Base-by-base conservation (phyloP, 2,888 invertebrate species). In the Ecdyonurus torrentis region DNA sequence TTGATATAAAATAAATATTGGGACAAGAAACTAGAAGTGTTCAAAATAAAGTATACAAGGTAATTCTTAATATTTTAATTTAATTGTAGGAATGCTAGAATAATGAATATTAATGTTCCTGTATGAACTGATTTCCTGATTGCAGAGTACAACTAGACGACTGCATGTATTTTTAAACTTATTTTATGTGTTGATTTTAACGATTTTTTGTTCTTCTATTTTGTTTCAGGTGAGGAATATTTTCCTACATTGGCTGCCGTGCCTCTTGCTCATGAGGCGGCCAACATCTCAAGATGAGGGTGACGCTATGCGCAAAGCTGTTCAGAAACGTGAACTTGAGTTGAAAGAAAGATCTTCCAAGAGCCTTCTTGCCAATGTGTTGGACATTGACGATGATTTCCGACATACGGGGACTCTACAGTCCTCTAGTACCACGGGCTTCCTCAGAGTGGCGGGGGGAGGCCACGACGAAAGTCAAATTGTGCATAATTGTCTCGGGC, bases 341-440 rank as follows among this genome's bases (percentile, higher is more conserved):
- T 81, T 93, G 73, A 89, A 89, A 75, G 91, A 91, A 76, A 85
- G 89, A 73, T 94, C 94, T 70, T 94, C 94, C 72, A 93, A 94
- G 79, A 93, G 93, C 74, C 83, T 97, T 72, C 82, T 97, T 74
- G 95, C 96, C 71, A 96, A 96, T 79, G 94, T 96, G 72, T 83
- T 96, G 73, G 96, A 96, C 79, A 91, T 96, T 78, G 96, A 96
- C 77, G 96, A 96, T 78, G 96, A 96, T 81, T 91, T 92, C 79
- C 83, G 89, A 71, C 88, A 87, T 77, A 83, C 83, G 74, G 71
- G 74, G 66, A 86, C 86, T 73, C 80, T 85, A 75, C 74, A 75
- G 68, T 70, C 76, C 70, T 71, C 73, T 76, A 70, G 67, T 75
- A 76, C 64, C 70, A 72, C 67, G 74, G 77, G 62, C 73, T 70